A percentile compares a stretch with the other conserved stretches of the same genome.
phyloP scores from a whole-genome alignment of 2,888 invertebrate genomes.

The Hoplodrina blanda region DNA sequence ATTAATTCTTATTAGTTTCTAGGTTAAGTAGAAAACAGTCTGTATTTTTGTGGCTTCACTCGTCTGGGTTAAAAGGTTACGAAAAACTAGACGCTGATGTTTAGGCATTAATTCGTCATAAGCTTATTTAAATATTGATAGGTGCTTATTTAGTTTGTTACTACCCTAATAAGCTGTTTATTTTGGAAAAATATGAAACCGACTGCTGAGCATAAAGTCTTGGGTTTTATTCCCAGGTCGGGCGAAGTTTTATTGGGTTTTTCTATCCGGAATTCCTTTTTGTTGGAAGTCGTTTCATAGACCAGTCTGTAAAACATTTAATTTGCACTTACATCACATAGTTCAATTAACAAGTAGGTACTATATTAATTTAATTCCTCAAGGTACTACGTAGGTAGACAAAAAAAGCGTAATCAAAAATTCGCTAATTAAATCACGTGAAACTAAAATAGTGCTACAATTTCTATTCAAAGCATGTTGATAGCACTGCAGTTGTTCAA shows the following conservation, averaged over 20 bases:
- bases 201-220: too few relatives aligned
- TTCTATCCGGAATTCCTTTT: too few relatives aligned
- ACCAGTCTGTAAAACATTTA: too few relatives aligned
- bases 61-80: conserved; percentile 39
- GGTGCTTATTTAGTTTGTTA: neutral
- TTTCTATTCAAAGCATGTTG: neutral
- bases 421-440: neutral
- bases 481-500: neutral
- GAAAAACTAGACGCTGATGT: conserved; percentile 26
- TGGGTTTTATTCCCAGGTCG: too few relatives aligned
- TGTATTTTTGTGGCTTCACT: conserved; percentile 32
- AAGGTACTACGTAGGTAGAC: too few relatives aligned
- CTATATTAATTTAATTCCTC: too few relatives aligned
- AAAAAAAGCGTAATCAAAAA: too few relatives aligned
- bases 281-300: too few relatives aligned
- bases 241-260: too few relatives aligned
- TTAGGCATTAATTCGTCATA: conserved; percentile 16
- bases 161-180: neutral
- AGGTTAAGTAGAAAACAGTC: conserved; percentile 16
- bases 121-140: conserved; percentile 24
- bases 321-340: too few relatives aligned
- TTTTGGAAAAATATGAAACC: neutral
- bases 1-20: conserved; percentile 17
- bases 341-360: too few relatives aligned
- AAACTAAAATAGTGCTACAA: neutral